Evolutionary conservation across 2,888 invertebrate species (phyloP).

Genomic region (Caenorhabditis sp.): DNA sequence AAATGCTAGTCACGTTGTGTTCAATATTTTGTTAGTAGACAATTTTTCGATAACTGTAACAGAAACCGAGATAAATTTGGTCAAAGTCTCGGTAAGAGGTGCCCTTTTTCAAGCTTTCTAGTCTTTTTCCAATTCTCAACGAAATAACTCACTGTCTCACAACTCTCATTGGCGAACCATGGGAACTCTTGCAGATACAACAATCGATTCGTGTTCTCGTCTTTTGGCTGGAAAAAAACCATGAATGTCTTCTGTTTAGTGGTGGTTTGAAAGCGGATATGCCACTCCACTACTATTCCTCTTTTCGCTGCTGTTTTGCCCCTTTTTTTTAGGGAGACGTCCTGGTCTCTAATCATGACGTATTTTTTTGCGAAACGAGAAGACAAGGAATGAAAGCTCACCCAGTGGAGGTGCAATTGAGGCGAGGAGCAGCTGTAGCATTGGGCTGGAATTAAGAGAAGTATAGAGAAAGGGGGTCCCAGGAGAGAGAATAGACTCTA

Average conservation of each 20-base stretch:
- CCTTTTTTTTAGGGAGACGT: not conserved
- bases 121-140: not conserved
- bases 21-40: no score
- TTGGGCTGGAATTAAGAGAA: constrained; percentile 68
- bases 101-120: not conserved
- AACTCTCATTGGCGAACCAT: constrained; percentile 74
- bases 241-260: constrained; percentile 8
- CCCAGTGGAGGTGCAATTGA: constrained; percentile 74
- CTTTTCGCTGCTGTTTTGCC: not conserved
- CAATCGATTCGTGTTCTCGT: constrained; percentile 70
- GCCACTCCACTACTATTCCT: not conserved
- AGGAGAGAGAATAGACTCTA: constrained; percentile 18
- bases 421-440: constrained; percentile 79
- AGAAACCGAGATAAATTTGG: no score
- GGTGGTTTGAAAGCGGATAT: constrained; percentile 31
- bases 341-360: constrained; percentile 30
- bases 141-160: constrained; percentile 68
- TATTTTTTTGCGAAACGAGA: not conserved
- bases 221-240: constrained; percentile 64
- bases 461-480: not conserved
- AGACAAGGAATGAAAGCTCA: constrained; percentile 43
- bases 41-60: no score
- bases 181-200: constrained; percentile 74
- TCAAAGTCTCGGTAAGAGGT: no score
- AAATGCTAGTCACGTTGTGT: no score